Base-by-base conservation (phyloP, 2,888 invertebrate genomes). In the Chirona hameri region DNA sequence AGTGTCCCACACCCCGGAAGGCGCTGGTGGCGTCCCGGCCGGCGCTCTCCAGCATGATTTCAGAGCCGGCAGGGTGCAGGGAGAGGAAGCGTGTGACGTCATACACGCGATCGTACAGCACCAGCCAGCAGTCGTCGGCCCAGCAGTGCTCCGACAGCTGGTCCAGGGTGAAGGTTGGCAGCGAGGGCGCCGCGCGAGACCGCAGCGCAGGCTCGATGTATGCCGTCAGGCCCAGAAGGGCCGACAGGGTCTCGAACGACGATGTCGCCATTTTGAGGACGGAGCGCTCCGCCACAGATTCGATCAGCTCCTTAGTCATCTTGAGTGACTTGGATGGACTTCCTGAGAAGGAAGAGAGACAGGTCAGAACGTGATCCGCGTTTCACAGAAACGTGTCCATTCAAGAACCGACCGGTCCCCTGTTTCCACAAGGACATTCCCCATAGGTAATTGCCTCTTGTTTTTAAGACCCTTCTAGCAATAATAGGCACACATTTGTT, bases 51-150 rank as follows among this genome's bases (percentile, higher is more conserved):
- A 95, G 87, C 86, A 96, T 91, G 29, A 96, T 91, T 84, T 95
- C 95, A 21, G 91, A 90, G 14, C 96, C 95, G 82, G 95, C 96
- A 0, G 95, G 95, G 89, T 96, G 96, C 91, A 93, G 87, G 10
- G 88, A 88, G 76, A 96, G 87, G 87, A 96, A 95, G 65, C 91
- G 90, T 1, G 95, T 93, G 82, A 95, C 91, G 87, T 96, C 93
- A 88, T 95, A 96, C 21, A 96, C 93, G 83, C 93, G 92, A 89
- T 96, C 95, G 88, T 93, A 94, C 81, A 96, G 91, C n/a, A 94
- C 91, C 82, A 95, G 90, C 96, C 96, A 96, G 88, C 95, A 96
- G 87, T 95, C 94, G 24, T 90, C 88, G 12, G 88, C 88, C 29
- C 90, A 90, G 87, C 95, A 95, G 87, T 96, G 96, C 86, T 91